Evolutionary conservation across 2,113 vertebrate species (phyloP).

Genomic region (Leucopternis melanops): DNA sequence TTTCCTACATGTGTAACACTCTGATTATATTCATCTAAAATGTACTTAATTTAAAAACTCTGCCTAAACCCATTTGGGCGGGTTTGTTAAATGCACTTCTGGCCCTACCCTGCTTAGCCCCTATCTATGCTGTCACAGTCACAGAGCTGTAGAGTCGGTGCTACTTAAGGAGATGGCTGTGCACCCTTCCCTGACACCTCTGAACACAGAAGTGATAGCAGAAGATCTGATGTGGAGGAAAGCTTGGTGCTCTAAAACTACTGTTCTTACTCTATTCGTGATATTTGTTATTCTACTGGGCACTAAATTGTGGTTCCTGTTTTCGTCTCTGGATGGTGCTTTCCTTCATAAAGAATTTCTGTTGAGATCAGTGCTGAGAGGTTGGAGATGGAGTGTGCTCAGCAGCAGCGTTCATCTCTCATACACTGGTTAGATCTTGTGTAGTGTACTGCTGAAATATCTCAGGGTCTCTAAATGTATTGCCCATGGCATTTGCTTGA

Average conservation of each 20-base stretch:
- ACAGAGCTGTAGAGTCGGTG: not conserved
- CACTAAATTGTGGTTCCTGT: not conserved
- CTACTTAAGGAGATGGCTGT: not conserved
- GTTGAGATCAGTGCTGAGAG: not conserved
- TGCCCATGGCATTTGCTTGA: not conserved
- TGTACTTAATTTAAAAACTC: not conserved
- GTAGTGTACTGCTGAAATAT: not conserved
- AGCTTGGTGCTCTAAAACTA: not conserved
- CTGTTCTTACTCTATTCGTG: not conserved
- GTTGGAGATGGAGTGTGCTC: not conserved
- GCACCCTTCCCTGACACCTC: not conserved
- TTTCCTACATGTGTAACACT: not conserved
- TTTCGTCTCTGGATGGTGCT: not conserved
- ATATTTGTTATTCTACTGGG: not conserved
- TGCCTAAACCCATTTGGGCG: not conserved
- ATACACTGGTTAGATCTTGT: not conserved
- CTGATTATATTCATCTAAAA: not conserved
- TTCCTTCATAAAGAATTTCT: not conserved
- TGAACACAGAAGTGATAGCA: not conserved
- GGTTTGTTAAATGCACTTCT: not conserved
- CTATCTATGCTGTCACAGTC: not conserved
- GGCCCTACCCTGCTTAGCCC: not conserved
- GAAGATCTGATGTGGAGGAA: not conserved
- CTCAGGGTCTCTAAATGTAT: not conserved
- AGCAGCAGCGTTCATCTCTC: not conserved